phyloP scores from a whole-genome alignment of 1,140 invertebrate genomes.

The Nomia melanderi region DNA sequence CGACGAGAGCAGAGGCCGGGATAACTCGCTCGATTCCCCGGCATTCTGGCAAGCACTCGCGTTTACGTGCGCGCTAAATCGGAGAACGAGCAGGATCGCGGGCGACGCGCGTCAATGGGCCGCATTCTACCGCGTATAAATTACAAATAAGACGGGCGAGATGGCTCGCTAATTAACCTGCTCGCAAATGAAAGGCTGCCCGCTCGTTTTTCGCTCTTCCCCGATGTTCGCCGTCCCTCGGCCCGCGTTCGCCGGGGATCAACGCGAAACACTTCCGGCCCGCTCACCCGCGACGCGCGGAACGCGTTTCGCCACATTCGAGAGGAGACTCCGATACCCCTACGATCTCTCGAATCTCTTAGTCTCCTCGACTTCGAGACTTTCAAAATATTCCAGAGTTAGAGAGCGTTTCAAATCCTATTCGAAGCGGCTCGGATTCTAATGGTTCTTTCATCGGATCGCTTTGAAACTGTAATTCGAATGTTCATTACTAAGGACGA shows the following conservation, averaged over 20 bases:
- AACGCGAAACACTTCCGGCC: constrained; percentile 54
- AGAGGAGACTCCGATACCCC: no score
- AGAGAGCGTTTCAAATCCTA: no score
- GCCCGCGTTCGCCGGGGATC: constrained; percentile 43
- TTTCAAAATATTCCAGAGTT: no score
- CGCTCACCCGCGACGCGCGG: constrained; percentile 6
- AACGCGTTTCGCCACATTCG: constrained; percentile 1
- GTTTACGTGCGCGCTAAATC: constrained; percentile 11
- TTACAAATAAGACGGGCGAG: constrained; percentile 72
- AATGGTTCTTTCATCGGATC: no score
- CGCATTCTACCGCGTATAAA: constrained; percentile 68
- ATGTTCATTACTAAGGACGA: no score
- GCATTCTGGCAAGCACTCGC: background rate
- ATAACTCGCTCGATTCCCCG: background rate
- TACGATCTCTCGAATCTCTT: no score
- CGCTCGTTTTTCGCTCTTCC: constrained; percentile 44
- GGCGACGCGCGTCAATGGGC: constrained; percentile 62
- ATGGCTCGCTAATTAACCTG: constrained; percentile 74
- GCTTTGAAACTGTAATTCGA: no score
- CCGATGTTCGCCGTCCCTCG: constrained; percentile 20
- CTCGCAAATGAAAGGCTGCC: constrained; percentile 70
- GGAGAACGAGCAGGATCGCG: constrained; percentile 16
- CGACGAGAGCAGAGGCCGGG: no score
- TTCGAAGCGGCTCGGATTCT: no score
- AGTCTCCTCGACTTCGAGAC: no score